These are phyloP conservation scores for Lochmaea crataegi DNA, from an alignment of 2,888 invertebrate genomes.

Conservation along the genomic window DNA sequence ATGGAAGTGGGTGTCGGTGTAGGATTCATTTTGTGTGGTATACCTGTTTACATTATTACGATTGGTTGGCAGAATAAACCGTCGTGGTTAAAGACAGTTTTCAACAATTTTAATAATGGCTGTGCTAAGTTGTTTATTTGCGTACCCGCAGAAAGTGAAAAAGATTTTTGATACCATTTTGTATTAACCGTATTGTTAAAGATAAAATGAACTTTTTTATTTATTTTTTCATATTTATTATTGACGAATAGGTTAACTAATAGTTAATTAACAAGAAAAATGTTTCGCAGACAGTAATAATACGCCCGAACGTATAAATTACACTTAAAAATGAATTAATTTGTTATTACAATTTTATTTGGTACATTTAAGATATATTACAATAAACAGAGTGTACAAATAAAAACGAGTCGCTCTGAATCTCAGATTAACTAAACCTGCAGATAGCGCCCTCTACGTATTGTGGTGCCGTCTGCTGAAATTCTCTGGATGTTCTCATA, in stretches of 20 bases:
- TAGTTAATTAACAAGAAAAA: too few relatives aligned
- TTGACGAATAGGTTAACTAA: background rate
- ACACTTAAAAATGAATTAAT: too few relatives aligned
- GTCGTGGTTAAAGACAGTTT: conserved; percentile 74
- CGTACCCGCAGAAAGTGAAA: conserved; percentile 71
- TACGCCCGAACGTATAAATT: too few relatives aligned
- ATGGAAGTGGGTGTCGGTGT: conserved; percentile 83
- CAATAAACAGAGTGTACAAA: too few relatives aligned
- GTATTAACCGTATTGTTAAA: background rate
- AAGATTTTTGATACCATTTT: conserved; percentile 36
- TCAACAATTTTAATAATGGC: conserved; percentile 75
- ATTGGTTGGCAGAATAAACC: conserved; percentile 78
- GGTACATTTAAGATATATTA: too few relatives aligned
- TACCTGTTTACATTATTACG: conserved; percentile 84
- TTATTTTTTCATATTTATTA: conserved; percentile 20
- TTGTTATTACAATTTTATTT: too few relatives aligned
- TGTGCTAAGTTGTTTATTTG: conserved; percentile 87
- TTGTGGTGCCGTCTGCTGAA: too few relatives aligned
- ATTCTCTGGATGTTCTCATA: too few relatives aligned
- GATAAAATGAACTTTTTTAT: conserved; percentile 10
- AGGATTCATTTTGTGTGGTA: conserved; percentile 81
- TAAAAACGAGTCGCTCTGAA: too few relatives aligned
- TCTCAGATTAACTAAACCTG: too few relatives aligned
- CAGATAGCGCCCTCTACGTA: too few relatives aligned
- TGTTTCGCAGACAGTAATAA: too few relatives aligned